Percentiles rank a stretch among this genome's conserved stretches.
These are phyloP conservation scores for Ailurus styani DNA, from an alignment of 2,113 vertebrate genomes.

Conservation along the genomic window DNA sequence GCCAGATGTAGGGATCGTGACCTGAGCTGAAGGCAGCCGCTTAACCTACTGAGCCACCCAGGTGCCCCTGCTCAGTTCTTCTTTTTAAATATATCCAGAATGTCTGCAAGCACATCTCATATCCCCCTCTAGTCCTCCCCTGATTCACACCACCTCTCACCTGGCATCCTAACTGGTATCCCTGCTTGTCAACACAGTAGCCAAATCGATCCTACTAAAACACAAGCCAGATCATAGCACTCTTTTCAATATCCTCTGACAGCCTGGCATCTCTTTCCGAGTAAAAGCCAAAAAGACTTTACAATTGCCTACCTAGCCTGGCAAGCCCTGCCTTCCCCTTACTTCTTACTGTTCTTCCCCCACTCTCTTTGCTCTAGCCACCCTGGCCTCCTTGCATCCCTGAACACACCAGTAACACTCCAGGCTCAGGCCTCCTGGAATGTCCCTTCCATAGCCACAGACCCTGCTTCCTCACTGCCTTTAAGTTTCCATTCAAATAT, in stretches of 20 bases:
- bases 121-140: background rate
- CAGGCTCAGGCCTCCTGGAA: background rate
- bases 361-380: background rate
- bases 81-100: background rate
- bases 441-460: background rate
- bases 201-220: background rate
- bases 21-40: too few species aligned
- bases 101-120: background rate
- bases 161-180: background rate
- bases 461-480: background rate
- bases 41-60: too few species aligned
- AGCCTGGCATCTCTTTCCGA: background rate
- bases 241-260: background rate
- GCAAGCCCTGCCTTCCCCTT: background rate
- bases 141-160: background rate
- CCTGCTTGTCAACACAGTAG: background rate
- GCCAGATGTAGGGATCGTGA: too few species aligned
- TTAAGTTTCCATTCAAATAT: slow-evolving; percentile 11
- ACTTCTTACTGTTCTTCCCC: background rate
- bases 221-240: background rate
- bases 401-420: background rate
- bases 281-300: background rate
- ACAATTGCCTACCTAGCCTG: background rate
- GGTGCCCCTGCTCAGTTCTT: background rate
- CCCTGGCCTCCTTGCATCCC: background rate